Conservation (phyloP, 2,888 invertebrate genomes). For the Scaptomyza tumidula region DNA sequence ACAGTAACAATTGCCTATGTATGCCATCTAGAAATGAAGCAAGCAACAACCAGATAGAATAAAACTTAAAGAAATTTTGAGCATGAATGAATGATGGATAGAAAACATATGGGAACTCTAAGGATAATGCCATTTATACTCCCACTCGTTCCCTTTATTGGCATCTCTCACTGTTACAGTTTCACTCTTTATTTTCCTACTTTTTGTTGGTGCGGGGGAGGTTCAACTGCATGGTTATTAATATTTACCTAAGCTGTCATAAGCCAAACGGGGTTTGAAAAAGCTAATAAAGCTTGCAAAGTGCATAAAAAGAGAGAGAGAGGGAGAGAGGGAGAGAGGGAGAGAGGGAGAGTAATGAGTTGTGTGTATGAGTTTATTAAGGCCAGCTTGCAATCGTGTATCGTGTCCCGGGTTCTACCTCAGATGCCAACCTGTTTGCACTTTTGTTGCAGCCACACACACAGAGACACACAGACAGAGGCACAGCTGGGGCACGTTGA, state of each 20-base stretch:
- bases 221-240: conserved; percentile 56
- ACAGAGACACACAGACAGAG: conserved; percentile 18
- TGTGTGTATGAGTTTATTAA: conserved; percentile 37
- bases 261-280: conserved; percentile 24
- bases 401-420: too few relatives aligned
- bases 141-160: too few relatives aligned
- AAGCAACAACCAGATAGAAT: too few relatives aligned
- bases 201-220: conserved; percentile 1
- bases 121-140: too few relatives aligned
- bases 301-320: conserved; percentile 15
- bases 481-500: conserved; percentile 38
- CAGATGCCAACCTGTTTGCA: conserved; percentile 45
- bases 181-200: background rate
- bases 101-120: too few relatives aligned
- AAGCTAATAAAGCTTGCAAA: conserved; percentile 73
- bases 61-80: too few relatives aligned
- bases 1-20: conserved; percentile 35
- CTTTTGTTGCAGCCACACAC: conserved; percentile 45
- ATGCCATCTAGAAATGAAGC: too few relatives aligned
- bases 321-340: too few relatives aligned
- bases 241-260: conserved; percentile 73
- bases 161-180: conserved; percentile 31
- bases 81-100: too few relatives aligned
- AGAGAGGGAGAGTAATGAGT: too few relatives aligned
- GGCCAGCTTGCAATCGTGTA: background rate